Base-by-base conservation (phyloP, 2,888 invertebrate genomes). In the Drosophila suboccidentalis region DNA sequence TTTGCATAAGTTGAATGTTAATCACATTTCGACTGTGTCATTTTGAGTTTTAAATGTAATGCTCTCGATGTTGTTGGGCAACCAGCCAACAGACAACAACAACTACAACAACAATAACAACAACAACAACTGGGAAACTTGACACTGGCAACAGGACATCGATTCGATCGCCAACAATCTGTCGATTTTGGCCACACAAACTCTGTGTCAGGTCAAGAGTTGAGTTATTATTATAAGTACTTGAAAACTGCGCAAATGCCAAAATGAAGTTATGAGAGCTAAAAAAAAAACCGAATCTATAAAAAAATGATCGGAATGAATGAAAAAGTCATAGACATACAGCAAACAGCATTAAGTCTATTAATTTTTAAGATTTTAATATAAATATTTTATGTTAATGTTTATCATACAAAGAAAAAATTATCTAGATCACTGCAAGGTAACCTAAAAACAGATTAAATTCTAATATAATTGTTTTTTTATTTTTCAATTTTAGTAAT, bases 1-100 rank as follows among this genome's bases (percentile, higher is more conserved):
- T 84, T 80, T 83, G 84, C 87, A 80, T 80, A 81, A 70, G 81
- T 77, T 79, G 58, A 53, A 76, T 70, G 69, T 78, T 74, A 69
- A 76, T 76, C 76, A 75, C 62, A 78, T 70, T 77, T 70, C 44
- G 61, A 51, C 70, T 54, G 65, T 70, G 75, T 78, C 78, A 75
- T 70, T 65, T 60, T 58, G 34, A 69, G 41, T 55, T 39, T 49
- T 61, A 38, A 54, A 59, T 64, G 55, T 34, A 55, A 55, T 55
- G 55, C 55, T 34, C 55, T 55, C 34, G 22, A 55, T 15, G n/a
- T 22, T 22, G 34, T 44, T 44, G 54, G 19, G 2, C 55, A 55
- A 55, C 39, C 15, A 32, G 10, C 2, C n/a, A 38, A 38, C 38
- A 32, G 10, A 8, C n/a, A 38, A 38, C 38, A 5, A n/a, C 8